phyloP scores from a whole-genome alignment of 2,797 vertebrate species.

The Lepilemur septentrionalis region DNA sequence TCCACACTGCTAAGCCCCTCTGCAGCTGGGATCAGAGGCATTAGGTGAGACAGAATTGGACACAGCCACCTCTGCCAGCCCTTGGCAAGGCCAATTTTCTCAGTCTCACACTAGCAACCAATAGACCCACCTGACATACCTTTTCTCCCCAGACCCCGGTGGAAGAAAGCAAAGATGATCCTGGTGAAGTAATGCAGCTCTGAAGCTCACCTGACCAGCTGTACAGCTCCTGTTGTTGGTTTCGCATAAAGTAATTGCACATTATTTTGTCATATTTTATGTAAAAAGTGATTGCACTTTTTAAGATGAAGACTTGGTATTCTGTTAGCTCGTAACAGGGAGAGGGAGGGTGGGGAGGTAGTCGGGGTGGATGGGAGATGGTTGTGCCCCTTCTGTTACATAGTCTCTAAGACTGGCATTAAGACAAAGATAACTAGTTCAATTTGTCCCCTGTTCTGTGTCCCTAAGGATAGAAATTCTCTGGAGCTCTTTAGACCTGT shows the following conservation, averaged over 20 bases:
- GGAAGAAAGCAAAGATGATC: slow-evolving; percentile 74
- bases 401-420: neutral
- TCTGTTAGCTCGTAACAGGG: neutral
- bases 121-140: neutral
- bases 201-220: slow-evolving; percentile 60
- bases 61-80: neutral
- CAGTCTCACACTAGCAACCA: neutral
- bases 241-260: slow-evolving; percentile 76
- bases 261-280: slow-evolving; percentile 70
- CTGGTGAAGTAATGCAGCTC: slow-evolving; percentile 74
- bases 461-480: neutral
- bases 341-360: neutral
- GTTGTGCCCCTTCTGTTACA: neutral
- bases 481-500: neutral
- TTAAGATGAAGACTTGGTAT: slow-evolving; percentile 33
- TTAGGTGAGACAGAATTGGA: neutral
- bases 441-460: neutral
- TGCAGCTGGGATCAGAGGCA: neutral
- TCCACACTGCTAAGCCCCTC: neutral
- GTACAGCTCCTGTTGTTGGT: slow-evolving; percentile 44
- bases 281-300: slow-evolving; percentile 10
- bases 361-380: neutral
- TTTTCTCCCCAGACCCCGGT: slow-evolving; percentile 43
- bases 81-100: neutral
- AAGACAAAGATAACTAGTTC: slow-evolving; percentile 14